Evolutionary conservation across 1,140 invertebrate species (phyloP), one percentile per base, ranked within the genome.

Genomic region (Brachionus rubens): DNA sequence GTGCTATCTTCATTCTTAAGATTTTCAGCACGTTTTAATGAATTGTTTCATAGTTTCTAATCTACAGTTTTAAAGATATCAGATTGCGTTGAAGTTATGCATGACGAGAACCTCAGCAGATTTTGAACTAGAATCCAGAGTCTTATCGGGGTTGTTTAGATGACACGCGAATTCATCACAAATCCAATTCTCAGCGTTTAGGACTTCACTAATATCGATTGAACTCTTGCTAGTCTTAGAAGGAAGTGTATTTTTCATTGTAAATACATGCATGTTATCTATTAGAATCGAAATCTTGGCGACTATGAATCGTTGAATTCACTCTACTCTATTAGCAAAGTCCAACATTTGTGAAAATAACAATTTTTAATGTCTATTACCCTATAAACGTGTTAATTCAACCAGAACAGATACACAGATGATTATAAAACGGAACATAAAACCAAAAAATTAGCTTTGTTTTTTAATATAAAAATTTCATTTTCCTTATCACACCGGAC

Each of bases 341-440:
- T 99, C 96, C 78, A 98, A 89, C 85, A 99, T 88, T 87, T 98
- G 96, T 76, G 89, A 89, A 2, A 94, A 93, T 78, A 99, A 92
- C 6, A 97, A 86, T 68, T 87, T 86, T 80, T 95, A 96, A 83
- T 99, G 95, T 81, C 93, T 92, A 3, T 93, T 93, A 75, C 94
- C 94, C 86, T 99, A 95, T 88, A 99, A 92, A 82, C 94, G 89
- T 0, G 94, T 96, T 54, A 99, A 86, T 81, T 99, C 96, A 2
- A 98, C 92, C 65, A 99, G 86, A 75, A 99, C 93, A 78, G 93
- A 96, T 79, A 99, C 90, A 86, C 99, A 99, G n/a, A n/a, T n/a
- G n/a, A n/a, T n/a, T n/a, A n/a, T n/a, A n/a, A n/a, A n/a, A n/a
- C n/a, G n/a, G n/a, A n/a, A n/a, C n/a, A n/a, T n/a, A n/a, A n/a